A percentile compares a stretch with the other conserved stretches of the same genome.
These are phyloP conservation scores for Cryptotis parvus DNA, from an alignment of 2,113 vertebrate species.

Conservation along the genomic window DNA sequence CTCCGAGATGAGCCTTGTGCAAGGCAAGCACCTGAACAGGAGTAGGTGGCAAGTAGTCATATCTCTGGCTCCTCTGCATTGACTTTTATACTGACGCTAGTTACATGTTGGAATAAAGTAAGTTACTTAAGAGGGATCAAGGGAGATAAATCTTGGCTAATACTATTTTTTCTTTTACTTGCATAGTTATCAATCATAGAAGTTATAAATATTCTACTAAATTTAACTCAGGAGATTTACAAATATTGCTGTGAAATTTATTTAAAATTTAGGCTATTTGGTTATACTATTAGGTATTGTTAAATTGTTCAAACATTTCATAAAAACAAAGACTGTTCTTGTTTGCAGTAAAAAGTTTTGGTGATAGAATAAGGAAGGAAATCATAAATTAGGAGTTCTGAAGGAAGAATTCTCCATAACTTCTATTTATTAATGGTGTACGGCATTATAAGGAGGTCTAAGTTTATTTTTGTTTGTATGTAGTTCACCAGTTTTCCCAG, in stretches of 20 bases:
- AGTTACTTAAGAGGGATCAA: not conserved
- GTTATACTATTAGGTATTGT: not conserved
- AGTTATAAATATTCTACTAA: not conserved
- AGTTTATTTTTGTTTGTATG: too few species aligned
- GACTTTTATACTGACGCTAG: conserved; percentile 5
- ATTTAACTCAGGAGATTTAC: not conserved
- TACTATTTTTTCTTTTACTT: conserved; percentile 16
- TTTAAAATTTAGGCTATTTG: not conserved
- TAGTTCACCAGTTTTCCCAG: too few species aligned
- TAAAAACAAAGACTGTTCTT: not conserved
- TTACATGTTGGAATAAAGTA: not conserved
- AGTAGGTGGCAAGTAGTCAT: too few species aligned
- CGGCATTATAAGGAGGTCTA: too few species aligned
- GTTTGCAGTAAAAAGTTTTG: not conserved
- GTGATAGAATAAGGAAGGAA: not conserved
- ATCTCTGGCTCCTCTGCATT: not conserved
- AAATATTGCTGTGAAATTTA: conserved; percentile 10
- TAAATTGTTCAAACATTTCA: not conserved
- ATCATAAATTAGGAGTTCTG: not conserved
- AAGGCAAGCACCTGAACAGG: too few species aligned
- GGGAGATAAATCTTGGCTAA: not conserved
- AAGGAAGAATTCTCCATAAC: not conserved
- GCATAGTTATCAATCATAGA: conserved; percentile 26
- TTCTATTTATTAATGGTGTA: not conserved
- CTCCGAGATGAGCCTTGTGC: too few species aligned